phyloP scores from a whole-genome alignment of 2,113 vertebrate genomes.

The Nanger granti region DNA sequence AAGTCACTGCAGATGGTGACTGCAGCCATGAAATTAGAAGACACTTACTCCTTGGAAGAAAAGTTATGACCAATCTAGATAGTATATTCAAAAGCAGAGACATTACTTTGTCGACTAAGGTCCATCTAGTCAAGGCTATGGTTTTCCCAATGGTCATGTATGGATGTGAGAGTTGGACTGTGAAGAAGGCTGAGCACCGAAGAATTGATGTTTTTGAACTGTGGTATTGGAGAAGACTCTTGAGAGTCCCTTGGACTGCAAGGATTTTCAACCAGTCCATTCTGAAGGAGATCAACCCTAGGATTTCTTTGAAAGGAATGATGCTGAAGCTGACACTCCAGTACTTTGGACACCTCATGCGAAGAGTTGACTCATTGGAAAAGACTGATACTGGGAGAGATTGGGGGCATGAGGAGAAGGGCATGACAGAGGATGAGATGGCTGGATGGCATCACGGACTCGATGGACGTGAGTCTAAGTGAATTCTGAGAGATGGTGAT shows the following conservation, averaged over 20 bases:
- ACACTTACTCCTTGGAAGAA: not conserved
- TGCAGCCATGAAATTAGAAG: not conserved
- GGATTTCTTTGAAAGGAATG: not conserved
- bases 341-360: not conserved
- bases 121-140: too few relatives aligned
- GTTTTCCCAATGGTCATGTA: too few relatives aligned
- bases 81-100: too few relatives aligned
- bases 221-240: too few relatives aligned
- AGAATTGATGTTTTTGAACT: too few relatives aligned
- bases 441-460: not conserved
- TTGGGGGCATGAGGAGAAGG: not conserved
- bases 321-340: not conserved
- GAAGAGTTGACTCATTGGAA: not conserved
- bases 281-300: not conserved
- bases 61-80: not conserved
- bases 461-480: not conserved
- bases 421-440: fast-evolving
- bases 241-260: not conserved
- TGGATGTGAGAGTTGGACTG: too few relatives aligned
- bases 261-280: not conserved
- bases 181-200: too few relatives aligned
- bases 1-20: not conserved
- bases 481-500: not conserved
- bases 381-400: not conserved
- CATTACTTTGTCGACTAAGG: too few relatives aligned